These are phyloP conservation scores for Beaufortia kweichowensis DNA, from an alignment of 2,113 vertebrate species.

Conservation along the genomic window DNA sequence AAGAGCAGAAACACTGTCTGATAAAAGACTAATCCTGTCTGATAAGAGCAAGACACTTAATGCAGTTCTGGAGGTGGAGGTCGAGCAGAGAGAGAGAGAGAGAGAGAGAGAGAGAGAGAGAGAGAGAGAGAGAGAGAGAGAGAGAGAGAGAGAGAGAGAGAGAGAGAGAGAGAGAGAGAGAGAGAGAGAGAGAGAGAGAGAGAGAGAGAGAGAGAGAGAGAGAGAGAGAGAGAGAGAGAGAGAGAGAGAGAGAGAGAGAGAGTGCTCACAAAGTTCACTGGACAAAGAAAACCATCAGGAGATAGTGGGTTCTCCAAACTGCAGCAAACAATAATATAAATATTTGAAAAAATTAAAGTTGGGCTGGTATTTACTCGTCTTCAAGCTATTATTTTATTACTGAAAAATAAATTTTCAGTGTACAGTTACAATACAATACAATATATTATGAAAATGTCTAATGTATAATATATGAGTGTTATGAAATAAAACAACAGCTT, in stretches of 20 bases:
- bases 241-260: constrained; percentile 19
- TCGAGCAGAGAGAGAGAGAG: constrained; percentile 64
- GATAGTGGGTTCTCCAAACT: constrained; percentile 72
- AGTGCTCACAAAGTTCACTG: constrained; percentile 79
- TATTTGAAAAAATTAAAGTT: no score
- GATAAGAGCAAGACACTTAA: constrained; percentile 3
- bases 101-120: neutral
- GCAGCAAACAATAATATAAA: no score
- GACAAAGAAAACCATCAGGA: constrained; percentile 74
- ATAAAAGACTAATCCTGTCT: constrained; percentile 8
- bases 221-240: constrained; percentile 51
- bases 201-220: constrained; percentile 52
- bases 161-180: constrained; percentile 22
- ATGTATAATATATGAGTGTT: no score
- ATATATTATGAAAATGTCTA: no score
- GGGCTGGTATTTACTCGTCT: no score
- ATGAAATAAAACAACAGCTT: no score
- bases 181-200: constrained; percentile 50
- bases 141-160: constrained; percentile 45
- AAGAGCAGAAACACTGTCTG: constrained; percentile 1
- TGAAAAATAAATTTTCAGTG: no score
- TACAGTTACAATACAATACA: no score
- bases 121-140: constrained; percentile 50
- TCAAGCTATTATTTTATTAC: no score
- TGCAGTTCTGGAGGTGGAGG: constrained; percentile 69